A percentile compares a stretch with the other conserved stretches of the same genome.
Conservation (phyloP, 2,113 vertebrate species). For the Leptosomus discolor region DNA sequence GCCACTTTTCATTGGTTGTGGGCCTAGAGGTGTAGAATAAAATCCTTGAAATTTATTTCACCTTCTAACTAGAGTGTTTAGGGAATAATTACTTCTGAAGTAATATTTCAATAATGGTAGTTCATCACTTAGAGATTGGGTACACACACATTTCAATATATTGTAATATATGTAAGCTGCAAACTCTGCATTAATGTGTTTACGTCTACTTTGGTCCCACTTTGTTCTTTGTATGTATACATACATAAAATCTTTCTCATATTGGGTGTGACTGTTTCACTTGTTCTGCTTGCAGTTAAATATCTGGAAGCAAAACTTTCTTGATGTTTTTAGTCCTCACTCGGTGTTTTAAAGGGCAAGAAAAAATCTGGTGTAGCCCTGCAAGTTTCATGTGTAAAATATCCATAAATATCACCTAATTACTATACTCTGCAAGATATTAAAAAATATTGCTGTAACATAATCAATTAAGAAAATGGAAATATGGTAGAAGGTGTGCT, state of each 20-base stretch:
- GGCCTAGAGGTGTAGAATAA: neutral
- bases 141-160: neutral
- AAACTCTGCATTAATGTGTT: neutral
- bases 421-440: neutral
- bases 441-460: neutral
- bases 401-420: neutral
- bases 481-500: neutral
- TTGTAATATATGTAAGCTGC: neutral
- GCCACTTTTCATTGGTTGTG: constrained; percentile 3
- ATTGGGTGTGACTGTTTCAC: neutral
- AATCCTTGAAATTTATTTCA: neutral
- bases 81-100: neutral
- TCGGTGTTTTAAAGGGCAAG: neutral
- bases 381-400: neutral
- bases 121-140: neutral
- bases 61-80: neutral
- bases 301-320: neutral
- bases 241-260: neutral
- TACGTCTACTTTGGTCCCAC: neutral
- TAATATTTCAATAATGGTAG: neutral
- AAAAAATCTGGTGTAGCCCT: neutral
- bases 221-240: neutral
- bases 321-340: neutral
- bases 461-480: neutral
- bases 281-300: neutral